These are phyloP conservation scores for Zaprionus ornatus DNA, from an alignment of 1,140 invertebrate species.

Conservation along the genomic window DNA sequence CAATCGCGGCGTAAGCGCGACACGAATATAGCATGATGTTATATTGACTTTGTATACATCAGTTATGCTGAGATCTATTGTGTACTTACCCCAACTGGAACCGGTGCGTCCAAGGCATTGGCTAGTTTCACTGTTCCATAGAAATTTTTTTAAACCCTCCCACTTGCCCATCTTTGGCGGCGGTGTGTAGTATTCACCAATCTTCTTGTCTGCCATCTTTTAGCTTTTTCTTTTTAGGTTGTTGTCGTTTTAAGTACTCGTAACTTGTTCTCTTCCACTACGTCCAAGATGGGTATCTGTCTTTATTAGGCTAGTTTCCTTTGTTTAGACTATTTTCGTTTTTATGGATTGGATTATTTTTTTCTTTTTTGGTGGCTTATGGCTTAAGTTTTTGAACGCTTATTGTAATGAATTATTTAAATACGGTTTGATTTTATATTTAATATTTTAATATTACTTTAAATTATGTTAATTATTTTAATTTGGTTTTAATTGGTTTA, in stretches of 20 bases:
- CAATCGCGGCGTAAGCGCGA: too few species aligned
- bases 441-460: constrained; percentile 40
- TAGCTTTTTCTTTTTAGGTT: constrained; percentile 34
- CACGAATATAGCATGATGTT: too few species aligned
- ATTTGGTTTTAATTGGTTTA: constrained; percentile 22
- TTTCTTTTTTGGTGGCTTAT: constrained; percentile 43
- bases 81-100: constrained; percentile 93
- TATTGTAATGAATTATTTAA: constrained; percentile 64
- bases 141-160: constrained; percentile 92
- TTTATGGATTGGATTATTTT: neutral
- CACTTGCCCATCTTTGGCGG: constrained; percentile 92
- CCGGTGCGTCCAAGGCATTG: constrained; percentile 94
- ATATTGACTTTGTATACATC: too few species aligned
- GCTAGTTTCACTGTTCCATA: constrained; percentile 94
- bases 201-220: constrained; percentile 90
- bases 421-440: constrained; percentile 32
- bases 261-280: constrained; percentile 36
- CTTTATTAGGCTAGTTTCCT: constrained; percentile 32
- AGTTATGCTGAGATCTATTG: neutral
- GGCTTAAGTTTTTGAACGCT: constrained; percentile 59
- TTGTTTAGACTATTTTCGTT: constrained; percentile 33
- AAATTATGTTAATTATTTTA: constrained; percentile 38
- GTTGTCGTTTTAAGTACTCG: constrained; percentile 29
- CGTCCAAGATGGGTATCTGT: constrained; percentile 51
- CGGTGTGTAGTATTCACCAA: constrained; percentile 90